These are phyloP conservation scores for Fragum whitleyi DNA, from an alignment of 2,888 invertebrate species.

Conservation along the genomic window DNA sequence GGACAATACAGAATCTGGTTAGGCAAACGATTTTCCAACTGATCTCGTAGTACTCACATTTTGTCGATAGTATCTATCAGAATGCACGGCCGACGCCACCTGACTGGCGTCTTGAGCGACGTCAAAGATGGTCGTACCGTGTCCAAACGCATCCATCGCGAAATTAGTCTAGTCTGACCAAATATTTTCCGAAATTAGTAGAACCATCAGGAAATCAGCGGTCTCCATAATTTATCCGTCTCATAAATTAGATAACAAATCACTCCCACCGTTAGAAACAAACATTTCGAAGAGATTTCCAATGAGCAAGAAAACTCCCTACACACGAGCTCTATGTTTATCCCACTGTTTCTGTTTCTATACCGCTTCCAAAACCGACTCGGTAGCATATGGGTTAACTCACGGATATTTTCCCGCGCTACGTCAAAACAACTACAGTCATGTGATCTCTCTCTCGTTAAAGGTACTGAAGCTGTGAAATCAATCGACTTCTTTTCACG, in stretches of 20 bases:
- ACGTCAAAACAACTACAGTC: conserved; percentile 26
- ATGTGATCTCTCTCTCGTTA: conserved; percentile 9
- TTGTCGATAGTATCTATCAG: conserved; percentile 14
- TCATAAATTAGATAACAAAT: conserved; percentile 10
- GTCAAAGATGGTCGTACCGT: conserved; percentile 69
- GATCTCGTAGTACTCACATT: conserved; percentile 25
- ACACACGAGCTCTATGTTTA: background rate
- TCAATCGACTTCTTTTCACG: too few relatives aligned
- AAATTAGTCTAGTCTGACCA: background rate
- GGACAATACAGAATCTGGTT: too few relatives aligned
- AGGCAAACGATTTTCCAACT: too few relatives aligned
- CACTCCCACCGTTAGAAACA: background rate
- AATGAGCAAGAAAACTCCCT: background rate
- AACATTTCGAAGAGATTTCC: background rate
- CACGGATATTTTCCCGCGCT: conserved; percentile 29
- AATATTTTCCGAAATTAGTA: background rate
- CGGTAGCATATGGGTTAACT: conserved; percentile 23
- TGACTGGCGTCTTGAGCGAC: conserved; percentile 78
- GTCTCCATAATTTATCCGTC: background rate
- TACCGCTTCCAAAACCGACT: background rate
- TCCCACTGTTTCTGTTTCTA: background rate
- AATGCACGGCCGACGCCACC: conserved; percentile 66
- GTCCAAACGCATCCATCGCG: conserved; percentile 18
- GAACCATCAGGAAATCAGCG: background rate
- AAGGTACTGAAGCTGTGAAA: background rate